A percentile compares a stretch with the other conserved stretches of the same genome.
These are phyloP conservation scores for Orthosia gothica DNA, from an alignment of 2,888 invertebrate species.

Conservation along the genomic window DNA sequence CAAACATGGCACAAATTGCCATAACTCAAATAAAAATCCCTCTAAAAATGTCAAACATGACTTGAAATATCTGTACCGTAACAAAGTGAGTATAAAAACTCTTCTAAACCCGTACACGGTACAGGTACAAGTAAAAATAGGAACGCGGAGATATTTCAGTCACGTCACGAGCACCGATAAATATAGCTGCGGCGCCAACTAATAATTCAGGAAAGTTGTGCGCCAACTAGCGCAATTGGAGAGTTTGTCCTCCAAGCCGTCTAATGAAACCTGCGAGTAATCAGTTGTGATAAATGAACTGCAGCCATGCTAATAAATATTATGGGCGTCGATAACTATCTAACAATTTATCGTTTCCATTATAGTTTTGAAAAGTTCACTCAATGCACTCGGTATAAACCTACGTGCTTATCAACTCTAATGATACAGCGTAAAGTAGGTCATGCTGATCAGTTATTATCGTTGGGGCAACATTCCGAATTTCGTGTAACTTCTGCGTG, in stretches of 20 bases:
- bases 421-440: conserved; percentile 49
- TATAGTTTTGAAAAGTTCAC: conserved; percentile 8
- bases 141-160: conserved; percentile 73
- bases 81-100: conserved; percentile 54
- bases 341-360: conserved; percentile 12
- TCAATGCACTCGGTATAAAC: conserved; percentile 11
- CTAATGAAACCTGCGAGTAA: conserved; percentile 59
- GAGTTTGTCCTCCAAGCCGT: conserved; percentile 67
- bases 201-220: conserved; percentile 76
- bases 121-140: conserved; percentile 62
- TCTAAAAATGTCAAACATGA: conserved; percentile 56
- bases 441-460: conserved; percentile 50
- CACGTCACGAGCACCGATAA: conserved; percentile 76
- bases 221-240: conserved; percentile 71
- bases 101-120: conserved; percentile 46
- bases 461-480: conserved; percentile 41
- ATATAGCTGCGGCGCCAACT: conserved; percentile 73
- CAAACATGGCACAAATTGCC: conserved; percentile 42
- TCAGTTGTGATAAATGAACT: conserved; percentile 52
- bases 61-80: conserved; percentile 52
- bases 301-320: conserved; percentile 24
- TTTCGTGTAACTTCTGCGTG: conserved; percentile 47
- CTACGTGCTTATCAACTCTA: conserved; percentile 45
- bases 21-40: conserved; percentile 54
- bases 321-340: conserved; percentile 6